Evolutionary conservation across 1,140 invertebrate species (phyloP).

Genomic region (Callitettix versicolor): DNA sequence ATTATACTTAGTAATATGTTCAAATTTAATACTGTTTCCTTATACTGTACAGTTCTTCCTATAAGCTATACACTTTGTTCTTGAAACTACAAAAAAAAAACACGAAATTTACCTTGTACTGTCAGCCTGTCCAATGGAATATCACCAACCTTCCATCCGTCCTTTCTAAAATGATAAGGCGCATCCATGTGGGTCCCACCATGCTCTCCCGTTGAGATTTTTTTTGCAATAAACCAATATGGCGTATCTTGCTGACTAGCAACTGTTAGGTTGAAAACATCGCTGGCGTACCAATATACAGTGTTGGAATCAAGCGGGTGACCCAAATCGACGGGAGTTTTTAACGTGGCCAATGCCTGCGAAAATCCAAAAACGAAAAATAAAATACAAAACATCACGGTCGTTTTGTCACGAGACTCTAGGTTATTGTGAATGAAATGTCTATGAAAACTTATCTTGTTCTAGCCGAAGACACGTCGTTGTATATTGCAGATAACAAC

Average conservation of each 20-base stretch:
- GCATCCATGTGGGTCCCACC: slow-evolving; percentile 56
- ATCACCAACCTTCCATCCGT: slow-evolving; percentile 42
- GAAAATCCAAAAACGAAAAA: neutral
- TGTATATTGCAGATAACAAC: too few species aligned
- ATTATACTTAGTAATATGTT: too few species aligned
- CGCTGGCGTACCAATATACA: slow-evolving; percentile 1
- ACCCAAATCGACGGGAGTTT: neutral
- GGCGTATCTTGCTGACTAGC: neutral
- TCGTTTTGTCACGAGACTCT: too few species aligned
- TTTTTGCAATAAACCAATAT: slow-evolving; percentile 38
- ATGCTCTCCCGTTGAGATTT: slow-evolving; percentile 47
- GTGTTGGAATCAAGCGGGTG: slow-evolving; percentile 1
- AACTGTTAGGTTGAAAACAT: neutral
- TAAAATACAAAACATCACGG: too few species aligned
- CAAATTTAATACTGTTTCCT: too few species aligned
- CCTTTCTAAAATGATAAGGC: slow-evolving; percentile 47
- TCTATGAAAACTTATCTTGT: too few species aligned
- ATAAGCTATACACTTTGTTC: too few species aligned
- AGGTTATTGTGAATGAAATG: too few species aligned
- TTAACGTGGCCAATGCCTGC: neutral
- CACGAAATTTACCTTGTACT: slow-evolving; percentile 34
- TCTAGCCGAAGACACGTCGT: too few species aligned
- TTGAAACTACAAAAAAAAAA: too few species aligned
- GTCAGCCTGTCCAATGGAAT: slow-evolving; percentile 49
- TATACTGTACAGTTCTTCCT: too few species aligned